Evolutionary conservation across 2,797 vertebrate species (phyloP).

Genomic region (Lacerta bilineata): DNA sequence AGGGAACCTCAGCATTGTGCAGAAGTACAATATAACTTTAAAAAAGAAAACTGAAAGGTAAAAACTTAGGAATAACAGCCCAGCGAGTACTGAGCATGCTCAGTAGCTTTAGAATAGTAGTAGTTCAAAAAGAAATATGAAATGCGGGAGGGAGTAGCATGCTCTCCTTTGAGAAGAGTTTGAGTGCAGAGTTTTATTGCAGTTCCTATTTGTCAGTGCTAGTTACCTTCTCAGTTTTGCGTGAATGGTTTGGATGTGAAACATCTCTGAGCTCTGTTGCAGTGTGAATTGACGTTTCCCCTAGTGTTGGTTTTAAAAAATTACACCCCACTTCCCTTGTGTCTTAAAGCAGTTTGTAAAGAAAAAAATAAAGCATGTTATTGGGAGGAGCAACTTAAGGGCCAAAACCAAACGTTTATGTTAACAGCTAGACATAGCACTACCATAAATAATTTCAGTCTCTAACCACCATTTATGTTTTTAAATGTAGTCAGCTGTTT

Average conservation of each 20-base stretch:
- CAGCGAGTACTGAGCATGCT: neutral
- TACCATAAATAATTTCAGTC: neutral
- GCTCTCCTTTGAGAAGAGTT: neutral
- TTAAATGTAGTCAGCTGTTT: constrained; percentile 90
- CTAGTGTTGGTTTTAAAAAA: neutral
- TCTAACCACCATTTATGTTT: constrained; percentile 44
- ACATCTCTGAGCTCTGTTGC: neutral
- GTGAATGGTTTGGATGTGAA: neutral
- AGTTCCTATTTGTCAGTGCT: neutral
- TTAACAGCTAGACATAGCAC: neutral
- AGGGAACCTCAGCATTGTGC: neutral
- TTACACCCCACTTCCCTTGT: neutral
- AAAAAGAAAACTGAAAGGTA: neutral
- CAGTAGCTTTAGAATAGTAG: neutral
- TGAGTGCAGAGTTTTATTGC: neutral
- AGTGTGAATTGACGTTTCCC: neutral
- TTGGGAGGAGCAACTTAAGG: neutral
- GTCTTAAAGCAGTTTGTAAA: too few relatives aligned
- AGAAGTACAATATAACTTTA: neutral
- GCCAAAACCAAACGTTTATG: neutral
- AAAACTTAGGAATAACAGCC: too few relatives aligned
- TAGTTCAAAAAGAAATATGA: neutral
- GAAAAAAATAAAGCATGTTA: too few relatives aligned
- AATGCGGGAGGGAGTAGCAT: too few relatives aligned
- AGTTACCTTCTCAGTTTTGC: neutral